These are phyloP conservation scores for Diorhabda sublineata DNA, from an alignment of 1,140 invertebrate genomes.

Conservation along the genomic window DNA sequence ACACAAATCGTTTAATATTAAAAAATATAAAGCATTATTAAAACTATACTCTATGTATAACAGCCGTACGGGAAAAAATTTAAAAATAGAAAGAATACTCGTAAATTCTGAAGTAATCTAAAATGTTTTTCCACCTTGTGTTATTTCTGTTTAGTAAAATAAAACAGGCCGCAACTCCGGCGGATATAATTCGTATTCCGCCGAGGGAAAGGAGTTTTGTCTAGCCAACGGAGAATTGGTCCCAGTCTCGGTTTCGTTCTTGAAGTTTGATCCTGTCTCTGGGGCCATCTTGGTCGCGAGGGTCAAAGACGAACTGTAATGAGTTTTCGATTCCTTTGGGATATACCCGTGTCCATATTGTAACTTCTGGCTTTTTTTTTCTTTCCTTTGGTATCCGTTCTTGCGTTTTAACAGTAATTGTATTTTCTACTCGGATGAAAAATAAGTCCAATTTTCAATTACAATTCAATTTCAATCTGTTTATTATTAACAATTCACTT, in stretches of 20 bases:
- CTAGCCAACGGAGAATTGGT: constrained; percentile 13
- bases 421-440: constrained; percentile 8
- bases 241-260: constrained; percentile 20
- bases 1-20: too few relatives aligned
- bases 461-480: too few relatives aligned
- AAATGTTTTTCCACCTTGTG: neutral
- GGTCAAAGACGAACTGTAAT: constrained; percentile 39
- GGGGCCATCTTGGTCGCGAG: constrained; percentile 30
- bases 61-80: neutral
- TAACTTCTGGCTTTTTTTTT: constrained; percentile 18
- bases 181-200: constrained; percentile 11
- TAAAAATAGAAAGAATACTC: neutral
- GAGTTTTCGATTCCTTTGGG: constrained; percentile 38
- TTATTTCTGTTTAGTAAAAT: neutral
- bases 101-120: neutral
- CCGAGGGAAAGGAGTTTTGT: constrained; percentile 21
- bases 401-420: constrained; percentile 12
- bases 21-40: neutral
- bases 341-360: constrained; percentile 30
- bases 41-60: neutral
- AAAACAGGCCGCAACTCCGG: neutral
- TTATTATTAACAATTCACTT: too few relatives aligned
- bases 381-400: constrained; percentile 15
- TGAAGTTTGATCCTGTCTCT: constrained; percentile 27
- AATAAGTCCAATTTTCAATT: too few relatives aligned